Conservation (phyloP, 2,888 invertebrate genomes). For the Lutraria lutraria region DNA sequence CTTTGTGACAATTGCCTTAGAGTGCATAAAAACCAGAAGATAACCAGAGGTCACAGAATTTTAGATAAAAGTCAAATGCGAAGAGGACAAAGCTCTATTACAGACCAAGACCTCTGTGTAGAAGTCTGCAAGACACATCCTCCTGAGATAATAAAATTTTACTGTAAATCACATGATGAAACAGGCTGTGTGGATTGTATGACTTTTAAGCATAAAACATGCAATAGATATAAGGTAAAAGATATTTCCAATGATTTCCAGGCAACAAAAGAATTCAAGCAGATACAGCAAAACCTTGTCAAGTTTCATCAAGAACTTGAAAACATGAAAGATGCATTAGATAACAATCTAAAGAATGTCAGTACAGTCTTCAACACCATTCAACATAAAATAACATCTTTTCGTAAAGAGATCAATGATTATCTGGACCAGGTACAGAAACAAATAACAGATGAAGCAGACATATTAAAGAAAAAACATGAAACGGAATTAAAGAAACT, state of each 20-base stretch:
- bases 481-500: conserved; percentile 33
- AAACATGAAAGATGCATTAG: not conserved
- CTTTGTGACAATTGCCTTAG: not conserved
- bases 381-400: not conserved
- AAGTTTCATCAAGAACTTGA: not conserved
- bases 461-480: too few species aligned
- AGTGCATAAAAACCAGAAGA: not conserved
- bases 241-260: not conserved
- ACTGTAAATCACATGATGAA: not conserved
- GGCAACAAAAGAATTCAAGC: not conserved
- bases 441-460: too few species aligned
- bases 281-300: not conserved
- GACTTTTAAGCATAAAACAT: not conserved
- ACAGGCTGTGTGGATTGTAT: conserved; percentile 27
- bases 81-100: too few species aligned
- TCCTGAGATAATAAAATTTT: too few species aligned
- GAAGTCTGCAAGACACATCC: too few species aligned
- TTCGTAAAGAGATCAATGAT: not conserved
- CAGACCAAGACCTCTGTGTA: too few species aligned
- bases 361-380: not conserved
- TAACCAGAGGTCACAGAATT: not conserved
- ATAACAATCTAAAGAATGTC: not conserved
- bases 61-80: not conserved
- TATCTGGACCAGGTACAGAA: too few species aligned
- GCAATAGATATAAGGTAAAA: not conserved